These are phyloP conservation scores for Rhabdornis inornatus DNA, from an alignment of 2,113 vertebrate species.

Conservation along the genomic window DNA sequence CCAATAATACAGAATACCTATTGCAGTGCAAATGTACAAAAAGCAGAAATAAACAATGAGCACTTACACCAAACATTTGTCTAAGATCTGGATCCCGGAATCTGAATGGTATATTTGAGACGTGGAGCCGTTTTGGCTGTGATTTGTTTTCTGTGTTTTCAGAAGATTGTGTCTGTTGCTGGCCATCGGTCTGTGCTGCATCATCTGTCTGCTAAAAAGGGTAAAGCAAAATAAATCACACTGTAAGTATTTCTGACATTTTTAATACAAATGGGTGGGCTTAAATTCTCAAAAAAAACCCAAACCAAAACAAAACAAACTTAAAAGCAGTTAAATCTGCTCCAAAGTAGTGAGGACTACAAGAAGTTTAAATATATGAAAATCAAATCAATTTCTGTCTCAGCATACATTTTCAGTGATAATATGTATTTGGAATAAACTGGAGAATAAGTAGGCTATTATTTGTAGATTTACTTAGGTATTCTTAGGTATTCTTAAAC, in stretches of 20 bases:
- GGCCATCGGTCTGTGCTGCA: constrained; percentile 86
- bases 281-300: not conserved
- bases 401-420: not conserved
- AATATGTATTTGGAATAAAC: not conserved
- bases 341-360: not conserved
- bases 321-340: not conserved
- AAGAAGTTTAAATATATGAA: not conserved
- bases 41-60: not conserved
- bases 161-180: constrained; percentile 86
- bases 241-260: not conserved
- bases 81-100: constrained; percentile 97
- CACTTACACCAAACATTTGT: constrained; percentile 97
- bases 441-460: not conserved
- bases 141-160: constrained; percentile 95
- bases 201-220: constrained; percentile 92
- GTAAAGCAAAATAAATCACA: constrained; percentile 14
- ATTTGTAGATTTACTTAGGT: not conserved
- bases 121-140: constrained; percentile 94
- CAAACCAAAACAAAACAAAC: too few species aligned
- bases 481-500: not conserved
- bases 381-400: not conserved
- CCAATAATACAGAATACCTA: not conserved
- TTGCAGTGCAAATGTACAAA: not conserved
- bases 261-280: not conserved
- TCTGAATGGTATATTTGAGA: constrained; percentile 98